Percentiles rank a stretch among this genome's conserved stretches.
Conservation (phyloP, 2,113 vertebrate species). For the Daphoenositta chrysoptera region DNA sequence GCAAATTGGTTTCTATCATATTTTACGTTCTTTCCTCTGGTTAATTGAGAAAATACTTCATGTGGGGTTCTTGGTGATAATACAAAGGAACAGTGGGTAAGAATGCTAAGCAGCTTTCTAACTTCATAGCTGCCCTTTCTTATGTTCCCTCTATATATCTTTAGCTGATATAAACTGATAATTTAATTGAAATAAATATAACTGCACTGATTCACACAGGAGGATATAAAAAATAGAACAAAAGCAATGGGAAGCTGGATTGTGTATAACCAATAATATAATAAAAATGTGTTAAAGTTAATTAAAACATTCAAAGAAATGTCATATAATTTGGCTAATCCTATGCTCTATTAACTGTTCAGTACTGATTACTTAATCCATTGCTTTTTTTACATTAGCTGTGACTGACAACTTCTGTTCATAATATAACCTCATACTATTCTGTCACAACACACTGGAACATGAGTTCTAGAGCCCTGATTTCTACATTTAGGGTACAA, state of each 20-base stretch:
- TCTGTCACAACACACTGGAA: background rate
- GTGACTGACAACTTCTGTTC: background rate
- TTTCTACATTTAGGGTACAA: background rate
- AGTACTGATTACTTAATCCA: background rate
- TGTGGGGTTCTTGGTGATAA: background rate
- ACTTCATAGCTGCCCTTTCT: background rate
- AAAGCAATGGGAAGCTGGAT: background rate
- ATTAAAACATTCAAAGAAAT: background rate
- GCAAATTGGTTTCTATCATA: background rate
- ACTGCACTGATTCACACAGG: background rate
- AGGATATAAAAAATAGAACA: background rate
- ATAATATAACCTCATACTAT: background rate
- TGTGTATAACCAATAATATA: background rate
- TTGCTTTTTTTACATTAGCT: background rate
- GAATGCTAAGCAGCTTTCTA: background rate
- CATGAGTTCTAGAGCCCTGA: background rate
- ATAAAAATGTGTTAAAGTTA: background rate
- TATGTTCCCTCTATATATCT: background rate
- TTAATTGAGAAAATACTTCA: background rate
- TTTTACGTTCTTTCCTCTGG: background rate
- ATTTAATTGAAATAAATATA: background rate
- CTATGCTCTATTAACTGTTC: background rate
- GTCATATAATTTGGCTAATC: background rate
- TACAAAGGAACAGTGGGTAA: background rate
- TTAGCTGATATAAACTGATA: background rate